Conservation (phyloP, 2,797 vertebrate genomes). For the Protosalanx chinensis region DNA sequence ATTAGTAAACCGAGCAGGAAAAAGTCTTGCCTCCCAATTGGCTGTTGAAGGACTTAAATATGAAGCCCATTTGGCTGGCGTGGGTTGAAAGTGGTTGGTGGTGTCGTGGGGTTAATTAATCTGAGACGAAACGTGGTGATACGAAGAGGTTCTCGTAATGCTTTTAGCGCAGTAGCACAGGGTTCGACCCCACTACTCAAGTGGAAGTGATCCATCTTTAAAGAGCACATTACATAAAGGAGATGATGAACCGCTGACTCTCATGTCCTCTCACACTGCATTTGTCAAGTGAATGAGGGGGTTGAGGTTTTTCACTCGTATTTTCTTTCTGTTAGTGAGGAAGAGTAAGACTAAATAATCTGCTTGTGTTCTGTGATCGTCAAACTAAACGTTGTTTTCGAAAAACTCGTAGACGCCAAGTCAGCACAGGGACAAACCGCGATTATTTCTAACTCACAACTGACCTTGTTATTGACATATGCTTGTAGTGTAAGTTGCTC, state of each 20-base stretch:
- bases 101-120: slow-evolving; percentile 50
- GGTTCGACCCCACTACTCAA: slow-evolving; percentile 38
- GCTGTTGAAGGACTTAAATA: slow-evolving; percentile 62
- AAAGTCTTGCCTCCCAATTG: slow-evolving; percentile 56
- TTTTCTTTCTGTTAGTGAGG: no score
- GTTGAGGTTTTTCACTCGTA: slow-evolving; percentile 7
- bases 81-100: slow-evolving; percentile 42
- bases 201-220: slow-evolving; percentile 51
- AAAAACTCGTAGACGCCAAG: no score
- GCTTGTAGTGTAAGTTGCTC: slow-evolving; percentile 21
- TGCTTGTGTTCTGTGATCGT: no score
- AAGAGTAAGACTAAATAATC: neutral
- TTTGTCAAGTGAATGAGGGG: slow-evolving; percentile 22
- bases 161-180: slow-evolving; percentile 46
- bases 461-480: slow-evolving; percentile 18
- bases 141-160: slow-evolving; percentile 26
- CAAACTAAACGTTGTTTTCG: no score
- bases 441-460: neutral
- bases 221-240: slow-evolving; percentile 39
- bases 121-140: slow-evolving; percentile 46
- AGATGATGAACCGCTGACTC: slow-evolving; percentile 41
- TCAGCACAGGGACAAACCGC: no score
- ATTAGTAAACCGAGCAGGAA: slow-evolving; percentile 76
- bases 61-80: slow-evolving; percentile 56
- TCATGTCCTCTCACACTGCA: slow-evolving; percentile 22